phyloP scores from a whole-genome alignment of 2,888 invertebrate species.

The Limulus polyphemus region DNA sequence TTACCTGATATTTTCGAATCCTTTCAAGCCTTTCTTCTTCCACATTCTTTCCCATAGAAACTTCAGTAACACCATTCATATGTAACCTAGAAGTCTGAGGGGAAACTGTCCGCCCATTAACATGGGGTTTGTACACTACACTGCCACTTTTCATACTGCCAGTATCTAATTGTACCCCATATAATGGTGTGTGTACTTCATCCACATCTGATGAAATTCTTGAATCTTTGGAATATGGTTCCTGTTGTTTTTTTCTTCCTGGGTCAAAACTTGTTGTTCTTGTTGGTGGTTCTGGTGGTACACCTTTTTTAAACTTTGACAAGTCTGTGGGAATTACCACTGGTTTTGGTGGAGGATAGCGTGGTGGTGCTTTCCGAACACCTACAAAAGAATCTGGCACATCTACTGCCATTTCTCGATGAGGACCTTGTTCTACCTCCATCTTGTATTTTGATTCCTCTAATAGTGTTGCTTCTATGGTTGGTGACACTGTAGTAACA shows the following conservation, averaged over 20 bases:
- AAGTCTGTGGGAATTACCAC: constrained; percentile 1
- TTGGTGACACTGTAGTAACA: too few relatives aligned
- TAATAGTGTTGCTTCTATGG: too few relatives aligned
- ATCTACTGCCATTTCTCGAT: constrained; percentile 97
- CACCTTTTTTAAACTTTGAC: not conserved
- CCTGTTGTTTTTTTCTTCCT: not conserved
- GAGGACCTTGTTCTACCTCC: constrained; percentile 49
- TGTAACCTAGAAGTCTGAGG: not conserved
- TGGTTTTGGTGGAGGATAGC: constrained; percentile 45
- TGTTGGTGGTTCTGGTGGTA: not conserved
- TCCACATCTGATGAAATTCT: not conserved
- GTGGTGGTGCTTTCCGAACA: constrained; percentile 76
- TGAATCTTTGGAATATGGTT: not conserved
- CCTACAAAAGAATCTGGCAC: constrained; percentile 90
- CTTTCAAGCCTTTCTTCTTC: constrained; percentile 69
- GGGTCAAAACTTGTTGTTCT: not conserved
- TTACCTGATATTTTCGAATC: constrained; percentile 82
- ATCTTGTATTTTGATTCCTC: not conserved
- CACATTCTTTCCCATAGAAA: constrained; percentile 5
- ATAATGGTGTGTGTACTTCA: not conserved
- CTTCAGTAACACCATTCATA: constrained; percentile 12
- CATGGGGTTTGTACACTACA: not conserved
- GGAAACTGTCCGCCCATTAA: not conserved
- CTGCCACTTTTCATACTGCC: not conserved
- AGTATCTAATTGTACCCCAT: not conserved